Conservation (phyloP, 2,797 vertebrate species). For the Mormyrus proboscirostris region DNA sequence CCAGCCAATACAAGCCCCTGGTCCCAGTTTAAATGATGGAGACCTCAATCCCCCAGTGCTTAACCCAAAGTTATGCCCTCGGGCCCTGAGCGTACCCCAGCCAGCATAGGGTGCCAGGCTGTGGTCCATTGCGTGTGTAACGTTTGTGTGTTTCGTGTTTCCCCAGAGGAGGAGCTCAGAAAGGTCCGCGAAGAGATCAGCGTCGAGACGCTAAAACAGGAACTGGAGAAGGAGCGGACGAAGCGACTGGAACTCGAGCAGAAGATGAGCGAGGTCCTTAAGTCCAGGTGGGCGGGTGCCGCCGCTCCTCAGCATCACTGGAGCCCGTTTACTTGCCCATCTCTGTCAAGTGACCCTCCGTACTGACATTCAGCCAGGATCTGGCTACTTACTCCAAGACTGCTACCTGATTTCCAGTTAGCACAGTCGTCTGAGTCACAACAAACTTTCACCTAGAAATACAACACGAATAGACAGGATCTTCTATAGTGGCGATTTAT, state of each 20-base stretch:
- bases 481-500: background rate
- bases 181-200: conserved; percentile 86
- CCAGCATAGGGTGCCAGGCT: background rate
- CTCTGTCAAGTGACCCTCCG: background rate
- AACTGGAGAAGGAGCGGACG: conserved; percentile 83
- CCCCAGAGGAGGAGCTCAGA: conserved; percentile 86
- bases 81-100: background rate
- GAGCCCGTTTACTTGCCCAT: background rate
- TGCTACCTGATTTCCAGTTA: background rate
- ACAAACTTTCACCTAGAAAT: background rate
- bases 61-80: background rate
- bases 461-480: background rate
- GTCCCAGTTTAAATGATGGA: background rate
- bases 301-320: background rate
- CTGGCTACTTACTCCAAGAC: background rate
- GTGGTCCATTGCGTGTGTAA: background rate
- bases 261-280: conserved; percentile 74
- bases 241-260: conserved; percentile 80
- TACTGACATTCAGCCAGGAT: background rate
- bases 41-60: background rate
- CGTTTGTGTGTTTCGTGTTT: background rate
- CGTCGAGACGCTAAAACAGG: conserved; percentile 73
- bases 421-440: background rate
- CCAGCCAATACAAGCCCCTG: background rate
- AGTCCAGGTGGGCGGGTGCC: conserved; percentile 39